Evolutionary conservation across 2,797 vertebrate species (phyloP), one percentile per base, ranked within the genome.

Genomic region (Falco biarmicus): DNA sequence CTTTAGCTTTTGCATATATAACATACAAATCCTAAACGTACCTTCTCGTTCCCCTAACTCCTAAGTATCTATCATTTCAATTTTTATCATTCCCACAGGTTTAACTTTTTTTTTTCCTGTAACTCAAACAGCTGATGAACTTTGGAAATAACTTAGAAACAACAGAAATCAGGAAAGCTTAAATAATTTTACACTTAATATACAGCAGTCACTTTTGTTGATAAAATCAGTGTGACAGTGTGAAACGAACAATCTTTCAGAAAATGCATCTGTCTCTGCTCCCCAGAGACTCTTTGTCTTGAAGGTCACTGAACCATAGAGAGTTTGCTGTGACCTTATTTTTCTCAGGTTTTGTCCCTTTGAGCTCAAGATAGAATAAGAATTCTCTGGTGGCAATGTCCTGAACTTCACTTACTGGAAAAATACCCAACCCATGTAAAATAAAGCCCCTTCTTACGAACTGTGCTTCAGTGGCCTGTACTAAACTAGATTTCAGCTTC

Each of bases 261-360:
- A 78, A 95, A 71, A 71, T 2, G 25, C 11, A 1, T 89, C 73
- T 90, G 64, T 61, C 20, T 48, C 90, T 95, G 78, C 90, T 96
- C 86, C 84, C 68, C 64, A 87, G 93, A 83, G 78, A 71, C 69
- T 83, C 88, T 65, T 94, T 95, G 81, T 94, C 75, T 87, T 4
- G 18, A n/a, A 90, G 90, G 90, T 95, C 86, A 80, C 84, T 92
- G 95, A 96, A 94, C 80, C 5, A 0, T 63, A 37, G 71, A 89
- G 69, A 56, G 75, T 95, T 94, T 94, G 50, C 81, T 71, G 32
- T 95, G 92, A 95, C 94, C 78, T 93, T 95, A 77, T 95, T 95
- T 95, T 87, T 83, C 78, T 93, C 50, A 83, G 68, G 71, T 96
- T 95, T 95, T 96, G 84, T 91, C 60, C 68, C 50, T 95, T 71